Evolutionary conservation across 2,888 invertebrate genomes (phyloP), one percentile per base, ranked within the genome.

Genomic region (Conistra vaccinii): DNA sequence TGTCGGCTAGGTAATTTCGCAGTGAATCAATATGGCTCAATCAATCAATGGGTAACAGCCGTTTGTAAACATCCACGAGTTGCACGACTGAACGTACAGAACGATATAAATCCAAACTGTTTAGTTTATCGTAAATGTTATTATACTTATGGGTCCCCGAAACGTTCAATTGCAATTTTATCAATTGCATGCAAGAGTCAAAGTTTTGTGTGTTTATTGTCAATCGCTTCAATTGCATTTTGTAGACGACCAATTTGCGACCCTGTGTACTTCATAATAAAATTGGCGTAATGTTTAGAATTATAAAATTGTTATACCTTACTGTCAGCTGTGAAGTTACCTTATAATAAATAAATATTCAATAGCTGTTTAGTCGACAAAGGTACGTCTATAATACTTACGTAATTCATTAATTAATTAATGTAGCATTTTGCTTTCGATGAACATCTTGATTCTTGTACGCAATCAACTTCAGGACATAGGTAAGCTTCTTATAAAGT

Each of bases 1-100:
- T 62, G 55, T 53, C 39, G 14, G n/a, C 29, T 9, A 20, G 10
- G 35, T 69, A 74, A 74, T 66, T 65, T 26, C 29, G 29, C 48
- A 26, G 14, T 57, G 62, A 76, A 69, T 73, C 83, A 73, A 76
- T 72, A 73, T 26, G 62, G 42, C 23, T 26, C 48, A 48, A 61
- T 73, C 70, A 83, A 78, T 53, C 65, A 78, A 26, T 29, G 35
- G 10, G 48, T 39, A 80, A 63, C 29, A 55, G 66, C 48, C 10
- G 42, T n/a, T 58, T 65, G 67, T 71, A 83, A 68, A 68, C 32
- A 60, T 29, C 12, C 42, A 42, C 32, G 45, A 23, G 10, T 29
- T 29, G 10, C 42, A 42, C 32, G 45, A 23, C 14, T 29, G 42
- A 61, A 55, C 20, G 61, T 42, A 53, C 39, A 35, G 17, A 61